phyloP scores from a whole-genome alignment of 2,113 vertebrate genomes.

The Gasterosteus aculeatus region DNA sequence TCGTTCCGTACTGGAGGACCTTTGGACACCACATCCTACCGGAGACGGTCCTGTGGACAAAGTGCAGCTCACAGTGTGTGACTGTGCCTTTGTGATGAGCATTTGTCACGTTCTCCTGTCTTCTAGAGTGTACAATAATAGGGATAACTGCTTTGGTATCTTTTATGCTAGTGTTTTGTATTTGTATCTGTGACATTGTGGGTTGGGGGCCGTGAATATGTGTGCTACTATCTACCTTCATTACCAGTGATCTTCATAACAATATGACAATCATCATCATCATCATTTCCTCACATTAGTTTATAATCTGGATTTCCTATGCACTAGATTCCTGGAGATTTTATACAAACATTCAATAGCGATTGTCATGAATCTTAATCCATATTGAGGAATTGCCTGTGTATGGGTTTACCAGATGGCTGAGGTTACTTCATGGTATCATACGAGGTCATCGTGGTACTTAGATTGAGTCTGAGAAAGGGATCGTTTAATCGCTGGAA shows the following conservation, averaged over 20 bases:
- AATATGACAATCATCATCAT: conserved; percentile 49
- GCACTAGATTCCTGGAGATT: not conserved
- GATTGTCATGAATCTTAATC: not conserved
- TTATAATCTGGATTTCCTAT: not conserved
- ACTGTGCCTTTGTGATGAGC: conserved; percentile 35
- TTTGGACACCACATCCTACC: conserved; percentile 8
- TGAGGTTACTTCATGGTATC: not conserved
- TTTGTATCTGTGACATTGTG: conserved; percentile 12
- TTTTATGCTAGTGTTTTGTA: conserved; percentile 17
- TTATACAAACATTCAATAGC: not conserved
- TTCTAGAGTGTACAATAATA: conserved; percentile 15
- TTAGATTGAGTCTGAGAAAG: not conserved
- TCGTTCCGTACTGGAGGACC: conserved; percentile 16
- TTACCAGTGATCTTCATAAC: conserved; percentile 42
- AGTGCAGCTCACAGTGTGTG: conserved; percentile 40
- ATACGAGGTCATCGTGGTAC: not conserved
- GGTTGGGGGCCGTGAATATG: conserved; percentile 1
- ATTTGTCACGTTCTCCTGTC: conserved; percentile 16
- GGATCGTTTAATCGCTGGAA: conserved; percentile 14
- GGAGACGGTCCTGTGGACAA: conserved; percentile 31
- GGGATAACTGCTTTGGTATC: conserved; percentile 14
- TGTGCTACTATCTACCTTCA: conserved; percentile 33
- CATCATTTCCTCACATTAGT: not conserved
- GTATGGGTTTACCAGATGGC: not conserved
- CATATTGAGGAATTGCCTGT: conserved; percentile 1